Conservation (phyloP, 2,113 vertebrate species). For the Podarcis raffonei region DNA sequence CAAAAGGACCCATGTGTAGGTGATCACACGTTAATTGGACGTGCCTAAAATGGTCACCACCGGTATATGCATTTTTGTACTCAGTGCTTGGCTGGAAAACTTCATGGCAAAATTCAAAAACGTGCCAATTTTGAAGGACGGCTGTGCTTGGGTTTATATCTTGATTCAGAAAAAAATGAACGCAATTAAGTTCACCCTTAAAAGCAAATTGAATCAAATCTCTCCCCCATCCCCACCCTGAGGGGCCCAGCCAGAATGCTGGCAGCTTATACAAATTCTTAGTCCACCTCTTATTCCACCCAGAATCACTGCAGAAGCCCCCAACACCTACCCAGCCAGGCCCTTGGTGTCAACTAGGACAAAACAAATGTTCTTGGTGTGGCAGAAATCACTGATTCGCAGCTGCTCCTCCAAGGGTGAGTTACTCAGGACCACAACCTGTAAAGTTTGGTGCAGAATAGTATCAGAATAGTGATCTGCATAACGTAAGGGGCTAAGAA, state of each 20-base stretch:
- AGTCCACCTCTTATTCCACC: too few relatives aligned
- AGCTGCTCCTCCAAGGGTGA: slow-evolving; percentile 86
- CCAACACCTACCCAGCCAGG: slow-evolving; percentile 85
- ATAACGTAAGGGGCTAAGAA: not conserved
- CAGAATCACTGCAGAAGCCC: not conserved
- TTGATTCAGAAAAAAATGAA: too few relatives aligned
- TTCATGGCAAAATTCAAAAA: too few relatives aligned
- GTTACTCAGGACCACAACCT: slow-evolving; percentile 90
- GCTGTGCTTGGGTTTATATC: too few relatives aligned
- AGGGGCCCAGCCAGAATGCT: not conserved
- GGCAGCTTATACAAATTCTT: not conserved
- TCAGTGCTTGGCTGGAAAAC: too few relatives aligned
- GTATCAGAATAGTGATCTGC: not conserved
- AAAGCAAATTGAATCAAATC: too few relatives aligned
- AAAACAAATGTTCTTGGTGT: slow-evolving; percentile 74
- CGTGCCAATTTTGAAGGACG: too few relatives aligned
- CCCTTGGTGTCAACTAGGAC: slow-evolving; percentile 85
- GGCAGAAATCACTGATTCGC: slow-evolving; percentile 80
- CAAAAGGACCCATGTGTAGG: too few relatives aligned
- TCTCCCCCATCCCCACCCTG: not conserved
- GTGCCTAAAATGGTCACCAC: too few relatives aligned
- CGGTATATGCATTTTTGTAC: too few relatives aligned
- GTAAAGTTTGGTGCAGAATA: not conserved
- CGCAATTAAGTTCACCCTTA: too few relatives aligned
- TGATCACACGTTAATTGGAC: too few relatives aligned